Conservation (phyloP, 2,797 vertebrate species). For the Harpagifer antarcticus region DNA sequence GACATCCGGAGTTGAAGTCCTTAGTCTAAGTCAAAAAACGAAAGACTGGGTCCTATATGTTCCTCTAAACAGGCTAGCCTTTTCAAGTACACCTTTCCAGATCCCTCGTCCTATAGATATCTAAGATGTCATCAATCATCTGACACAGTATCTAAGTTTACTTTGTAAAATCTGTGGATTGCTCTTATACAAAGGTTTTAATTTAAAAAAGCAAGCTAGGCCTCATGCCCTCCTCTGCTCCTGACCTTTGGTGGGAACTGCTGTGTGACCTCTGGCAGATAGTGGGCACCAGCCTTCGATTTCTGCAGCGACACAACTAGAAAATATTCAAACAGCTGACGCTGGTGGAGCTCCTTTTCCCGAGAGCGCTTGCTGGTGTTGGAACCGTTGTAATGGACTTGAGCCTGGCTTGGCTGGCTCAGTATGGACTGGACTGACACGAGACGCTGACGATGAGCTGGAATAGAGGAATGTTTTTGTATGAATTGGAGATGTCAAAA, state of each 20-base stretch:
- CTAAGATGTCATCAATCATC: too few species aligned
- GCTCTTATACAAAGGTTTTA: too few species aligned
- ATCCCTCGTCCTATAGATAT: too few species aligned
- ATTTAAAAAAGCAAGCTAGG: background rate
- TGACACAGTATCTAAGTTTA: background rate
- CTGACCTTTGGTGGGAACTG: constrained; percentile 91
- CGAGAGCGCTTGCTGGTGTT: constrained; percentile 27
- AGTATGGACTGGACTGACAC: constrained; percentile 70
- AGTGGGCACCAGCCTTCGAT: constrained; percentile 86
- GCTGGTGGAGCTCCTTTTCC: constrained; percentile 85
- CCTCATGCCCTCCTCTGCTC: background rate
- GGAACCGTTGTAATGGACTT: constrained; percentile 40
- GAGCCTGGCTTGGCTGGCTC: constrained; percentile 48
- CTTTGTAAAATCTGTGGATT: background rate
- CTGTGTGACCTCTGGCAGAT: constrained; percentile 90
- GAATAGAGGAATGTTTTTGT: background rate
- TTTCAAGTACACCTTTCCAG: too few species aligned
- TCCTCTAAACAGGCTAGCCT: background rate
- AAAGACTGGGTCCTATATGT: background rate
- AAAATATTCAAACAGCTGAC: constrained; percentile 92
- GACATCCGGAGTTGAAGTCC: background rate
- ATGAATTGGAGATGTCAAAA: background rate
- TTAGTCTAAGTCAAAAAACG: background rate
- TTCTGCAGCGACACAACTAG: constrained; percentile 92
- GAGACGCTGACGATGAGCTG: constrained; percentile 73